phyloP scores from a whole-genome alignment of 2,113 vertebrate species.

The Sclerurus mexicanus region DNA sequence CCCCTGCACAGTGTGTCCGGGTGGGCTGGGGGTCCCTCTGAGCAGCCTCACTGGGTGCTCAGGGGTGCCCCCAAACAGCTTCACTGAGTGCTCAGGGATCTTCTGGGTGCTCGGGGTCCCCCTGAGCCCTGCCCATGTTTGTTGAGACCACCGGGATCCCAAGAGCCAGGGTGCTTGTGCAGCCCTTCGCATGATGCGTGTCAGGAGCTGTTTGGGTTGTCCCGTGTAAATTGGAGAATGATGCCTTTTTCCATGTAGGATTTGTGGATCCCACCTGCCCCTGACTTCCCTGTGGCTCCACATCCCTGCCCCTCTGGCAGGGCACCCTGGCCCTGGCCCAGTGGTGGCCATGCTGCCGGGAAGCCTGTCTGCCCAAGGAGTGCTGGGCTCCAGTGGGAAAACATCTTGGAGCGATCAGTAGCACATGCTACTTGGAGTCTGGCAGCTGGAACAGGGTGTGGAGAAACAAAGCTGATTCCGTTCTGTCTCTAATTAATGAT shows the following conservation, averaged over 20 bases:
- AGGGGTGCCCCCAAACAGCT: neutral
- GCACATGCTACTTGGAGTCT: conserved; percentile 64
- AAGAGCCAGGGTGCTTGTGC: rapidly evolving
- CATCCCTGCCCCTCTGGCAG: neutral
- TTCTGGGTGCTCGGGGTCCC: too few species aligned
- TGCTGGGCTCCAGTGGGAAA: neutral
- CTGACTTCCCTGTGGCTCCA: rapidly evolving
- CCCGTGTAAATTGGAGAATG: neutral
- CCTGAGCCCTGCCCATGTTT: rapidly evolving
- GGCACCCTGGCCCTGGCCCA: neutral
- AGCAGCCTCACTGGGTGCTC: neutral
- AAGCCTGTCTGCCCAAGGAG: neutral
- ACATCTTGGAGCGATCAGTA: conserved; percentile 60
- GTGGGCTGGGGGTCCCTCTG: neutral
- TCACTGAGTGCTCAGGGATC: neutral
- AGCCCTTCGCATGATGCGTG: rapidly evolving
- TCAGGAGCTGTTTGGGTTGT: neutral
- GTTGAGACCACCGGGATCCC: rapidly evolving
- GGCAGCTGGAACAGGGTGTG: conserved; percentile 61
- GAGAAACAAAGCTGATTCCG: conserved; percentile 59
- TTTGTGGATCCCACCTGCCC: neutral
- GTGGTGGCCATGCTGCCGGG: neutral
- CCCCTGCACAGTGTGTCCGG: rapidly evolving
- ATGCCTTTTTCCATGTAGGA: neutral
- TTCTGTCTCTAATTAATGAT: conserved; percentile 65